Conservation (phyloP, 2,888 invertebrate genomes). For the Strigamia crassipes region DNA sequence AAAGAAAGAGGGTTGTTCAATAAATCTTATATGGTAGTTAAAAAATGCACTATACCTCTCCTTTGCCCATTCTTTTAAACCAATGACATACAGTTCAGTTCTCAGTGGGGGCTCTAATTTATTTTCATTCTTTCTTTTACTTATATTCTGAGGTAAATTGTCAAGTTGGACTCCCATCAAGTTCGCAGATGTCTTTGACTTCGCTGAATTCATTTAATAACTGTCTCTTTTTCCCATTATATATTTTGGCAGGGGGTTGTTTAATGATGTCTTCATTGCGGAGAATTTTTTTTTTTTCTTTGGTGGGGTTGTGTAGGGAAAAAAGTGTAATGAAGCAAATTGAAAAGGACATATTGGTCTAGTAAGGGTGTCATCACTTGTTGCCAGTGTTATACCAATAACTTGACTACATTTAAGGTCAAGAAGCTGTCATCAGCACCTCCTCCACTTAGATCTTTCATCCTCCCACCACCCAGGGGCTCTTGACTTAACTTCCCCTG, state of each 20-base stretch:
- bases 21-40: slow-evolving; percentile 2
- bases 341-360: background rate
- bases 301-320: background rate
- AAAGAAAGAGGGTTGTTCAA: slow-evolving; percentile 16
- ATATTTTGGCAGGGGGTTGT: slow-evolving; percentile 7
- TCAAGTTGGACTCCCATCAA: slow-evolving; percentile 31
- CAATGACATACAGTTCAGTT: slow-evolving; percentile 7
- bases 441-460: slow-evolving; percentile 40
- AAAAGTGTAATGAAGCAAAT: background rate
- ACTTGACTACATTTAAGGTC: slow-evolving; percentile 21
- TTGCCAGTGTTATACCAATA: slow-evolving; percentile 29
- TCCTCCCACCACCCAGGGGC: slow-evolving; percentile 42
- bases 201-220: background rate
- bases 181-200: slow-evolving; percentile 6
- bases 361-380: slow-evolving; percentile 12
- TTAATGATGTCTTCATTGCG: slow-evolving; percentile 5
- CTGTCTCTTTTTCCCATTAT: background rate
- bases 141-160: slow-evolving; percentile 11
- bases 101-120: background rate
- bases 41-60: background rate
- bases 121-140: slow-evolving; percentile 31
- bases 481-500: slow-evolving; percentile 40
- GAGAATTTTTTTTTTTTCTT: background rate
- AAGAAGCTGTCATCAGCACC: slow-evolving; percentile 42
- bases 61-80: background rate